These are phyloP conservation scores for Lipophrys pholis DNA, from an alignment of 2,113 vertebrate species.

Conservation along the genomic window DNA sequence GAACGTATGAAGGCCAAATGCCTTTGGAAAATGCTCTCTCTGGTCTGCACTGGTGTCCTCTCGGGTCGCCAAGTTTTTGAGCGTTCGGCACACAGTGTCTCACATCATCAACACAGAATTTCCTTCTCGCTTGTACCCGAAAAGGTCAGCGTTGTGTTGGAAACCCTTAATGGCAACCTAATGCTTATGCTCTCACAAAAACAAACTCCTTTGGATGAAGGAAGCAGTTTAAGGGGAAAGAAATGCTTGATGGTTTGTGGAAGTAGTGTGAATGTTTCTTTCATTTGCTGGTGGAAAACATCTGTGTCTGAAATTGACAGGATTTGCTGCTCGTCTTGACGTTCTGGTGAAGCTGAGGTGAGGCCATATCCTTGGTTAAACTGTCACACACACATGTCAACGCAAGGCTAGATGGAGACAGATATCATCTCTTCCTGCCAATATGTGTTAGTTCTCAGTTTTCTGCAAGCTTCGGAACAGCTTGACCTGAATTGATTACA, in stretches of 20 bases:
- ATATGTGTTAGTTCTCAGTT: background rate
- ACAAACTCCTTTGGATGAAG: slow-evolving; percentile 19
- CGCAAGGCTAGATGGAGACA: slow-evolving; percentile 15
- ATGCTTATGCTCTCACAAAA: background rate
- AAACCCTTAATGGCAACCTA: slow-evolving; percentile 12
- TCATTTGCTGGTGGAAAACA: slow-evolving; percentile 34
- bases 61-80: slow-evolving; percentile 38
- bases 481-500: too few species aligned
- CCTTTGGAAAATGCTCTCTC: slow-evolving; percentile 60
- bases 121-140: slow-evolving; percentile 38
- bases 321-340: background rate
- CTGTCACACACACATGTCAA: slow-evolving; percentile 7
- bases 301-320: slow-evolving; percentile 22
- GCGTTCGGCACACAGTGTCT: slow-evolving; percentile 52
- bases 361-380: background rate
- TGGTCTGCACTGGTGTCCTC: slow-evolving; percentile 51
- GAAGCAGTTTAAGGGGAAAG: slow-evolving; percentile 17
- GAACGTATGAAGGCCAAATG: slow-evolving; percentile 58
- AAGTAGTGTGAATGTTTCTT: background rate
- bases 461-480: background rate
- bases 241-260: slow-evolving; percentile 27
- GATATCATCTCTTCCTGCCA: slow-evolving; percentile 16
- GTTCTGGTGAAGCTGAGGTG: background rate
- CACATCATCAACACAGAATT: slow-evolving; percentile 42
- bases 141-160: slow-evolving; percentile 64